These are phyloP conservation scores for Pediacus dermestoides DNA, from an alignment of 2,888 invertebrate genomes.

Conservation along the genomic window DNA sequence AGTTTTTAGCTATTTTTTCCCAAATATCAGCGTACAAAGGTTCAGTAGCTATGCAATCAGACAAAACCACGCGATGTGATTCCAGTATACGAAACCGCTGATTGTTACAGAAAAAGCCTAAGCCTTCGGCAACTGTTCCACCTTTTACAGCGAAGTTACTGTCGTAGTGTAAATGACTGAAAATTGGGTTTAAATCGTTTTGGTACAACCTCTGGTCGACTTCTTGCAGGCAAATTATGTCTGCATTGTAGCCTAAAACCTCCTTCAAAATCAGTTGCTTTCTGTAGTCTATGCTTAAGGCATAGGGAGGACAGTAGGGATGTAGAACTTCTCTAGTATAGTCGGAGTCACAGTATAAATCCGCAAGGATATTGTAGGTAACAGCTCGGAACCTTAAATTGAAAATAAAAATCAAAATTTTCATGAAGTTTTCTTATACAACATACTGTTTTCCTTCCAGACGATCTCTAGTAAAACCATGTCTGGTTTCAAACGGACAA, in stretches of 20 bases:
- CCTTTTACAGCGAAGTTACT: conserved; percentile 71
- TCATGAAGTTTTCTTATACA: background rate
- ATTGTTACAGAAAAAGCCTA: conserved; percentile 72
- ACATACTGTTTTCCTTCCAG: conserved; percentile 58
- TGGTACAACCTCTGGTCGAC: conserved; percentile 77
- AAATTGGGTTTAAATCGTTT: conserved; percentile 60
- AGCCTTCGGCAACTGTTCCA: conserved; percentile 72
- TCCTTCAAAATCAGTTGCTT: conserved; percentile 84
- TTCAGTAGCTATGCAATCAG: conserved; percentile 56
- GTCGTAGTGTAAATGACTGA: conserved; percentile 56
- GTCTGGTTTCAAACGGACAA: conserved; percentile 81
- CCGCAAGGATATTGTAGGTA: conserved; percentile 88
- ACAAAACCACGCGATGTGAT: conserved; percentile 56
- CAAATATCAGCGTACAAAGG: conserved; percentile 57
- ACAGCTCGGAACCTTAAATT: conserved; percentile 62
- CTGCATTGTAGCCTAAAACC: conserved; percentile 81
- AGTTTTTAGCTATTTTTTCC: conserved; percentile 59
- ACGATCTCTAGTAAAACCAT: conserved; percentile 62
- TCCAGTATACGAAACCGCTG: conserved; percentile 63
- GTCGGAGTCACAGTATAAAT: conserved; percentile 85
- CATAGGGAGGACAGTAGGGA: conserved; percentile 83
- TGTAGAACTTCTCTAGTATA: conserved; percentile 56
- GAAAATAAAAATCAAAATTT: conserved; percentile 5
- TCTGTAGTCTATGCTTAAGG: conserved; percentile 79
- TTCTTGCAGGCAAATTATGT: conserved; percentile 91